Evolutionary conservation across 2,113 vertebrate species (phyloP).

Genomic region (Arenaria interpres): DNA sequence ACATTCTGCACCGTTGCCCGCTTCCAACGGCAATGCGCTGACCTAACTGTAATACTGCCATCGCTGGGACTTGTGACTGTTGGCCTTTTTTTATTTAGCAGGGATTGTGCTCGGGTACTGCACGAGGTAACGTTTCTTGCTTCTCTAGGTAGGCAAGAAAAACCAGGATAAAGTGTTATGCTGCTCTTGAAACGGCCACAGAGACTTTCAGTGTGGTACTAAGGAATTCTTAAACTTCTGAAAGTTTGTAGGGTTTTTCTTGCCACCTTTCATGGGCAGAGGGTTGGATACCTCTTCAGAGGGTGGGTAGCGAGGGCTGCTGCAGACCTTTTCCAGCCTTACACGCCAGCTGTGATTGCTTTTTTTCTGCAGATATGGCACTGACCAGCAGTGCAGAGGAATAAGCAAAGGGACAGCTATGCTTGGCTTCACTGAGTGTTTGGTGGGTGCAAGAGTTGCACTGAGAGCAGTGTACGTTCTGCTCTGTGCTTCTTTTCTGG

Average conservation of each 20-base stretch:
- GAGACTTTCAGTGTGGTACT: not conserved
- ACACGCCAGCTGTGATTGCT: rapidly evolving
- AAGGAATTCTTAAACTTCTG: not conserved
- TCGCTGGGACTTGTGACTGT: not conserved
- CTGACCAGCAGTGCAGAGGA: not conserved
- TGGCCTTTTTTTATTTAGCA: not conserved
- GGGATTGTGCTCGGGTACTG: not conserved
- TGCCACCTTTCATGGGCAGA: rapidly evolving
- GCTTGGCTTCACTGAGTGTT: not conserved
- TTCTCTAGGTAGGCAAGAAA: not conserved
- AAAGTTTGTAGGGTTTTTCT: not conserved
- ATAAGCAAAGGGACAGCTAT: rapidly evolving
- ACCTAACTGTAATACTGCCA: not conserved
- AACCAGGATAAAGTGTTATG: not conserved
- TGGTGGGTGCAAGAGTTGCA: not conserved
- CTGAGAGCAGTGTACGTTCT: not conserved
- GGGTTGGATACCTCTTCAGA: not conserved
- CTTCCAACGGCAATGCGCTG: rapidly evolving
- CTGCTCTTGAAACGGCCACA: not conserved
- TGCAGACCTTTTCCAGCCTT: not conserved
- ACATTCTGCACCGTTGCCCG: rapidly evolving
- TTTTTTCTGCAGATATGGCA: not conserved
- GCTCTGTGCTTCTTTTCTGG: not conserved
- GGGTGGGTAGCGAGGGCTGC: not conserved
- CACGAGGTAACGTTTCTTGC: not conserved